These are phyloP conservation scores for Rhopilema esculentum DNA, from an alignment of 30 jellyfish, hydroid and myxozoan species.

Conservation along the genomic window DNA sequence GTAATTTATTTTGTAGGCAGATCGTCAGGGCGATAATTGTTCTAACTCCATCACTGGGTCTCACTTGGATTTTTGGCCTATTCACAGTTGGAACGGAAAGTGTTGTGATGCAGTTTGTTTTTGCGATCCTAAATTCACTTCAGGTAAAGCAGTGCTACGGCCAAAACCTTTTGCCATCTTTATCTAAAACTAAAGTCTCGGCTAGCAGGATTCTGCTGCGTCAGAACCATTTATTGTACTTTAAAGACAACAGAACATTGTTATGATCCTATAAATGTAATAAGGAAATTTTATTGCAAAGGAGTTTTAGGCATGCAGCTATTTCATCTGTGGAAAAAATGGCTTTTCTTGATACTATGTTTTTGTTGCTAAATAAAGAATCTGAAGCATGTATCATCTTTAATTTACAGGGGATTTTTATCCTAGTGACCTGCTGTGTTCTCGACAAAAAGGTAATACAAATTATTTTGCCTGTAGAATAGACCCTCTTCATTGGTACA, in stretches of 20 bases:
- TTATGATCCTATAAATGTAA: no score
- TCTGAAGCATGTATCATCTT: background rate
- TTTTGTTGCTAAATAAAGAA: no score
- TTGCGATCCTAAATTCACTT: conserved; percentile 31
- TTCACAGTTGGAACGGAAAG: conserved; percentile 11
- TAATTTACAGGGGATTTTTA: conserved; percentile 26
- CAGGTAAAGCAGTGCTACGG: conserved; percentile 1
- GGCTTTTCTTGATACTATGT: no score
- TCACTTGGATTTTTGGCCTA: conserved; percentile 38
- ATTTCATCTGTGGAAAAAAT: no score
- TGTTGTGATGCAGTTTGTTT: conserved; percentile 13
- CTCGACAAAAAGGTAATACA: conserved; percentile 40
- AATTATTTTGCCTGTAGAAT: background rate
- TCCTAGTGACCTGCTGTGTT: conserved; percentile 24
- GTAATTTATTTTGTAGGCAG: background rate
- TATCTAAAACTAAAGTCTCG: no score
- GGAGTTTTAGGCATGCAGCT: no score
- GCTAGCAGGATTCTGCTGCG: no score
- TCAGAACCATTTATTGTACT: no score
- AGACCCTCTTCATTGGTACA: no score
- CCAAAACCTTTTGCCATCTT: no score
- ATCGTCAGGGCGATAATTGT: conserved; percentile 19
- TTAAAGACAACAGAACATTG: no score
- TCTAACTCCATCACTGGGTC: conserved; percentile 47
- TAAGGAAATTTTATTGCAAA: no score